phyloP scores from a whole-genome alignment of 2,797 vertebrate genomes.

The Anomalospiza imberbis region DNA sequence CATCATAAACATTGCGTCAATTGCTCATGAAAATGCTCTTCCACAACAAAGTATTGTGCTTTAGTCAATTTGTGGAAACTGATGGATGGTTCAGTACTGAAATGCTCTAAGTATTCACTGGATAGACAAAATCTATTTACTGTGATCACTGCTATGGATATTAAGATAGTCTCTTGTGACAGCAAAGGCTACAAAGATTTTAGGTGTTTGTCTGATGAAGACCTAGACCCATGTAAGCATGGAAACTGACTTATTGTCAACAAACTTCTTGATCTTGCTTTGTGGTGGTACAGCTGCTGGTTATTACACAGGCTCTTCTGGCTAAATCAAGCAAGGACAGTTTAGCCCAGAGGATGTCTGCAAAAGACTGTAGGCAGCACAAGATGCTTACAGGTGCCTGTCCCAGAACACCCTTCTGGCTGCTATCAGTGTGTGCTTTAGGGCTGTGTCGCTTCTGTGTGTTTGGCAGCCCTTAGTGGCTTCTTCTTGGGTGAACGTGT shows the following conservation, averaged over 20 bases:
- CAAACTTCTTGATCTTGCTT: background rate
- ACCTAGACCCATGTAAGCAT: rapidly evolving
- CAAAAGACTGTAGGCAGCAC: background rate
- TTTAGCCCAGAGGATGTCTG: background rate
- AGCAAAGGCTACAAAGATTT: background rate
- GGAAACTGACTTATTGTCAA: background rate
- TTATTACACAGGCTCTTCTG: background rate
- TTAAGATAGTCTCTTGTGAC: background rate
- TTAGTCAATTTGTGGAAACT: background rate
- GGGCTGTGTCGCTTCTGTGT: background rate
- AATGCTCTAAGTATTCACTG: background rate
- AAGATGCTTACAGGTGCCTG: background rate
- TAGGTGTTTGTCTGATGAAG: background rate
- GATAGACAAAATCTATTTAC: background rate
- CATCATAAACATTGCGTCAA: background rate
- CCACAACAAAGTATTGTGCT: background rate
- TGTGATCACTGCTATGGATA: background rate
- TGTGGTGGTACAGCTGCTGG: rapidly evolving
- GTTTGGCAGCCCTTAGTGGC: background rate
- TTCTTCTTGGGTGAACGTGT: background rate
- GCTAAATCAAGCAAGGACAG: background rate
- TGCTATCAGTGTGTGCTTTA: background rate
- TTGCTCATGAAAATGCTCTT: background rate
- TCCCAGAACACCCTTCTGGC: background rate
- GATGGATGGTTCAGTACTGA: background rate